Conservation (phyloP, 1,140 invertebrate species). For the Saccostrea glomerata region DNA sequence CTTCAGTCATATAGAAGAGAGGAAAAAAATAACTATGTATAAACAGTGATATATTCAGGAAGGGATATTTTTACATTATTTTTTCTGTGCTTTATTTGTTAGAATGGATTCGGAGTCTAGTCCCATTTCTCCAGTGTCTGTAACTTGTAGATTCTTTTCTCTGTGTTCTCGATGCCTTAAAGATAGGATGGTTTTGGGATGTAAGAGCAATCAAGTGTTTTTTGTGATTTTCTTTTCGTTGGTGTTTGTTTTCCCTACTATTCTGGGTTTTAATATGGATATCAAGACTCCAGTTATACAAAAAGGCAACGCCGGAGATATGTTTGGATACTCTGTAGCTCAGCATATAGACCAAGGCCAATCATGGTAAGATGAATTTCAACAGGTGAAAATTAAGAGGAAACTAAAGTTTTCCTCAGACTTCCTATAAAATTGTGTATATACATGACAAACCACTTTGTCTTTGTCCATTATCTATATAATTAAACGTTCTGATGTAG, state of each 20-base stretch:
- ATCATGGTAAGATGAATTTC: constrained; percentile 78
- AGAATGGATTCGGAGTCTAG: background rate
- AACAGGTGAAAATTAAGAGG: background rate
- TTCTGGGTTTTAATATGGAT: constrained; percentile 80
- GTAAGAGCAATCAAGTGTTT: background rate
- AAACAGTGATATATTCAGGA: background rate
- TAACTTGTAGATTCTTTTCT: background rate
- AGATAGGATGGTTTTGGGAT: background rate
- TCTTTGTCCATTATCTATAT: background rate
- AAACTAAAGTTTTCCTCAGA: background rate
- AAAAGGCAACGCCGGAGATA: constrained; percentile 73
- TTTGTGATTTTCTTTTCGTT: background rate
- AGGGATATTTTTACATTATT: background rate
- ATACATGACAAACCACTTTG: background rate
- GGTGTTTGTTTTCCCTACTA: background rate
- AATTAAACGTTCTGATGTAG: background rate
- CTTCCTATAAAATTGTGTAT: background rate
- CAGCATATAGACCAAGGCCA: constrained; percentile 79
- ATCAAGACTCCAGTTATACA: constrained; percentile 77
- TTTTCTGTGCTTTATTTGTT: background rate
- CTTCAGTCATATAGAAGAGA: background rate
- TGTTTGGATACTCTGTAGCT: constrained; percentile 82
- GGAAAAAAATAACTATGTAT: background rate
- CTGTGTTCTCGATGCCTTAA: background rate
- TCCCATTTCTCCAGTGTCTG: background rate